phyloP scores from a whole-genome alignment of 2,888 invertebrate species.

The Drosophila mercatorum region DNA sequence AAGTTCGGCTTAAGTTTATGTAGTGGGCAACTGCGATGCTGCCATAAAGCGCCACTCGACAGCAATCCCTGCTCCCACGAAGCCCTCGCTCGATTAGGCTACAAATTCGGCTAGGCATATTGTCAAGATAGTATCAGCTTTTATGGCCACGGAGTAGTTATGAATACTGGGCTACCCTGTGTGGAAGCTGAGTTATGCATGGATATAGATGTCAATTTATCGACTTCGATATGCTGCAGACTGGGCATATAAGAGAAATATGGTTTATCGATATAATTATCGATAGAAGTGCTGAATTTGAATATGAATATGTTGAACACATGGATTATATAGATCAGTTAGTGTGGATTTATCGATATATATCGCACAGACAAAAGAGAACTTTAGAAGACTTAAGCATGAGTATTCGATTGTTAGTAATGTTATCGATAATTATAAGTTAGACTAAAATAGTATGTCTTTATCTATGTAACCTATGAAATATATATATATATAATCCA shows the following conservation, averaged over 20 bases:
- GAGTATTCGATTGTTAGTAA: no score
- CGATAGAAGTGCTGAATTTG: background rate
- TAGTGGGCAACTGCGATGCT: slow-evolving; percentile 4
- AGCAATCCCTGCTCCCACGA: background rate
- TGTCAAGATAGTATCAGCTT: background rate
- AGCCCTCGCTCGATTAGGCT: background rate
- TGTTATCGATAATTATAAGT: no score
- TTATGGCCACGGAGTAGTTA: background rate
- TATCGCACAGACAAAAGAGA: no score
- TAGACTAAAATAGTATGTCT: no score
- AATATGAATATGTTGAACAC: background rate
- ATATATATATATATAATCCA: no score
- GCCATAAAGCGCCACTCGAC: slow-evolving; percentile 6
- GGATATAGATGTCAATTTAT: background rate
- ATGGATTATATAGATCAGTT: no score
- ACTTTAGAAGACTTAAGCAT: no score
- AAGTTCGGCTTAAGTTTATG: slow-evolving; percentile 10
- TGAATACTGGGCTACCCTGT: background rate
- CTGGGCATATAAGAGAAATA: no score
- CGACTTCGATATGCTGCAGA: no score
- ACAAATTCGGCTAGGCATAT: background rate
- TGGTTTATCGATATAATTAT: no score
- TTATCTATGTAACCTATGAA: no score
- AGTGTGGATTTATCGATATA: no score
- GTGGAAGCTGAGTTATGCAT: background rate